Evolutionary conservation across 2,797 vertebrate species (phyloP).

Genomic region (Sciaenops ocellatus): DNA sequence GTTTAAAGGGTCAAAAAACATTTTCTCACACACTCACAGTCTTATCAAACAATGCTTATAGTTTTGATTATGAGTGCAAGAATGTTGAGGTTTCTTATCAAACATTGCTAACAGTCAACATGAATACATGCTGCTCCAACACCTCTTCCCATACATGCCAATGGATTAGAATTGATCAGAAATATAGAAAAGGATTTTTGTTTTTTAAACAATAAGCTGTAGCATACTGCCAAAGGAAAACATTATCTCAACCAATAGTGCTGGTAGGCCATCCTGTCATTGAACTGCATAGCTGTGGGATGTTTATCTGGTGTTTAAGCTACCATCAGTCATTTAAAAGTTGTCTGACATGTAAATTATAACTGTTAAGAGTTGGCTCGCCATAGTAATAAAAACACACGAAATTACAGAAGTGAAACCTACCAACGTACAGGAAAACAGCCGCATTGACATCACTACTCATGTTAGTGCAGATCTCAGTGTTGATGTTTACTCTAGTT

Average conservation of each 20-base stretch:
- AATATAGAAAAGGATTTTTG: background rate
- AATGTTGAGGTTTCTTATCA: background rate
- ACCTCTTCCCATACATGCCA: background rate
- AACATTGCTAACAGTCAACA: no score
- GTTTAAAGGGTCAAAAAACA: no score
- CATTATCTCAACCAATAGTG: background rate
- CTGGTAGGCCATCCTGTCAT: background rate
- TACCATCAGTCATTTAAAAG: background rate
- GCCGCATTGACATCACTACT: conserved; percentile 43
- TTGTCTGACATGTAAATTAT: background rate
- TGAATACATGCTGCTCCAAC: background rate
- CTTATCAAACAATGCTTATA: background rate
- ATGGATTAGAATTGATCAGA: background rate
- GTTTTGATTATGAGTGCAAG: background rate
- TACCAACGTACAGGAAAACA: background rate
- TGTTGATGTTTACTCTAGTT: conserved; percentile 25
- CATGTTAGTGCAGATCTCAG: conserved; percentile 11
- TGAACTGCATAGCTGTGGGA: background rate
- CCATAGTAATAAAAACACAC: background rate
- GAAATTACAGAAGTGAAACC: conserved; percentile 62
- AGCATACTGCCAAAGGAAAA: background rate
- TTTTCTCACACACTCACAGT: background rate
- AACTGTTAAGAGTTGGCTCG: background rate
- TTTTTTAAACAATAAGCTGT: background rate
- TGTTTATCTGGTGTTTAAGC: background rate